phyloP scores from a whole-genome alignment of 2,113 vertebrate genomes.

The Blennius ocellaris region DNA sequence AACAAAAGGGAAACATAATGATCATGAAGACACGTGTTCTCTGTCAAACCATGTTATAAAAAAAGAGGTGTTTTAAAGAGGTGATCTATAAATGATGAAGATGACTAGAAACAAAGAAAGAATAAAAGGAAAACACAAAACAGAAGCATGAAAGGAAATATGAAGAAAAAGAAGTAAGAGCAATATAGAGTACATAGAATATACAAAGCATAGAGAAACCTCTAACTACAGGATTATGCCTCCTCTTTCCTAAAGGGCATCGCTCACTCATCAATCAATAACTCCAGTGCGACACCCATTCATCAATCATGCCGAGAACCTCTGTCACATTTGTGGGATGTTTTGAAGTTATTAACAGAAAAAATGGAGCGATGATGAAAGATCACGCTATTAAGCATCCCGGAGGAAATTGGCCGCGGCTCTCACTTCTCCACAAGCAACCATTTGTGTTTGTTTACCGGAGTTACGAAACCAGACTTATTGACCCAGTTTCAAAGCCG shows the following conservation, averaged over 20 bases:
- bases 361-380: conserved; percentile 34
- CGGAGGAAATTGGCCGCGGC: neutral
- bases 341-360: conserved; percentile 42
- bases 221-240: too few relatives aligned
- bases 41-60: too few relatives aligned
- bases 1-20: too few relatives aligned
- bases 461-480: conserved; percentile 12
- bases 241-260: conserved; percentile 13
- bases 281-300: rapidly evolving
- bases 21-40: too few relatives aligned
- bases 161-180: too few relatives aligned
- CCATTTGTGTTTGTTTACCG: conserved; percentile 51
- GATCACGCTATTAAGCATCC: conserved; percentile 30
- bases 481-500: conserved; percentile 37
- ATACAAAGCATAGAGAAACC: too few relatives aligned
- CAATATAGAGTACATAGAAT: too few relatives aligned
- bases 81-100: too few relatives aligned
- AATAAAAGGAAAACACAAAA: neutral
- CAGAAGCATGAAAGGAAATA: neutral
- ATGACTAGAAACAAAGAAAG: too few relatives aligned
- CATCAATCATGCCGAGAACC: conserved; percentile 34
- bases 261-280: conserved; percentile 41
- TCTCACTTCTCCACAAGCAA: conserved; percentile 9
- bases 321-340: neutral
- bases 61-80: too few relatives aligned